Base-by-base conservation (phyloP, 2,888 invertebrate species). In the Camponotus fellah region DNA sequence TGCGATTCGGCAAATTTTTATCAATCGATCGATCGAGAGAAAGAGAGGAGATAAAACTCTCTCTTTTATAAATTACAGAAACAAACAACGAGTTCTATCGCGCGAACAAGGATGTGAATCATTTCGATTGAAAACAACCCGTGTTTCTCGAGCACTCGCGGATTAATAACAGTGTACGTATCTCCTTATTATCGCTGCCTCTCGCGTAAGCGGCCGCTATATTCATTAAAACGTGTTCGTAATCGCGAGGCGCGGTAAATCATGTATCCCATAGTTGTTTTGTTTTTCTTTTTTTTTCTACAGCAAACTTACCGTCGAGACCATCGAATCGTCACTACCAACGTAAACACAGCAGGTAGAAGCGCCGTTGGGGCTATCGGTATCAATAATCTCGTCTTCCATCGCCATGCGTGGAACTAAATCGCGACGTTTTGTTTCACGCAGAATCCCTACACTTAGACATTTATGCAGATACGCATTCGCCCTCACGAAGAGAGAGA, bases 341-440 rank as follows among this genome's bases (percentile, higher is more conserved):
- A 72, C 46, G 72, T 32, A 77, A 77, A 69, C 77, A 32, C 79
- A 72, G 72, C 79, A 72, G 79, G 79, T 80, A 80, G 72, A 80
- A 72, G 72, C 72, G 79, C 79, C 72, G 60, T 60, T 46, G 60
- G 60, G 60, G n/a, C 72, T 80, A 72, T 80, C 72, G 60, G 79
- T 80, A 71, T 80, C 79, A 80, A 80, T 80, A 80, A 80, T 8
- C 53, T 53, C 34, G 14, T 40, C 14, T 14, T 46, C 66, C 46
- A 5, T 8, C 40, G 14, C 37, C 65, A 6, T 17, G 64, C 34
- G 49, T 37, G 26, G 53, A 40, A 26, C 32, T 46, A 60, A 80
- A 80, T 43, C 58, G 79, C 60, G 72, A 72, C 79, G 60, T 80
- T 72, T 80, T 72, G 60, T 80, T 34, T 46, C 60, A 56, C 40